Evolutionary conservation across 2,113 vertebrate species (phyloP).

Genomic region (Paralichthys olivaceus): DNA sequence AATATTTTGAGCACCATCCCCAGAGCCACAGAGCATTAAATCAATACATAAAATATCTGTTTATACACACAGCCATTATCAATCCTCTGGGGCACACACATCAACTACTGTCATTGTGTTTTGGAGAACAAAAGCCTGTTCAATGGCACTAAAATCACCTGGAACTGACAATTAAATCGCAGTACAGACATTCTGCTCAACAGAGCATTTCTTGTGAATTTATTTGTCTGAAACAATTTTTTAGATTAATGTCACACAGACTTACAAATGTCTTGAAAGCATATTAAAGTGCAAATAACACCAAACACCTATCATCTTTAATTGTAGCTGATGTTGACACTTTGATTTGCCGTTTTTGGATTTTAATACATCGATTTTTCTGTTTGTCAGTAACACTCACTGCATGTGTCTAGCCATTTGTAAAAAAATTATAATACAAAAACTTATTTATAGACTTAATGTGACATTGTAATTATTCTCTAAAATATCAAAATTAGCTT

Average conservation of each 20-base stretch:
- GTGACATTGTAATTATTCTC: neutral
- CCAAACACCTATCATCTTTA: neutral
- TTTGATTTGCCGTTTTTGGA: neutral
- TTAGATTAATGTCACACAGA: neutral
- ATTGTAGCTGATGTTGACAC: neutral
- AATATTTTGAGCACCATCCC: conserved; percentile 45
- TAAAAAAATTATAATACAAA: neutral
- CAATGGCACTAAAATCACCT: neutral
- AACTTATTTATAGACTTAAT: neutral
- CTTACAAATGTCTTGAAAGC: neutral
- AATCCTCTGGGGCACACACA: conserved; percentile 10
- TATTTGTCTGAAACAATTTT: neutral
- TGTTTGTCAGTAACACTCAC: conserved; percentile 10
- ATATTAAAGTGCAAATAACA: neutral
- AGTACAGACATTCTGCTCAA: neutral
- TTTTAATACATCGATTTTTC: neutral
- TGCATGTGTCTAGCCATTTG: neutral
- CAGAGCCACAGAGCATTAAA: conserved; percentile 38
- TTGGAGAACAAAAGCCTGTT: conserved; percentile 8
- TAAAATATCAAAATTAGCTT: conserved; percentile 3
- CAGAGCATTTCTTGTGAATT: neutral
- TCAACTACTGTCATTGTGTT: conserved; percentile 5
- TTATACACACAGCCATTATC: conserved; percentile 36
- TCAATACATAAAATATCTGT: conserved; percentile 55
- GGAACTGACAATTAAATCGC: conserved; percentile 13